These are phyloP conservation scores for Drosophila neonasuta DNA, from an alignment of 2,888 invertebrate species.

Conservation along the genomic window DNA sequence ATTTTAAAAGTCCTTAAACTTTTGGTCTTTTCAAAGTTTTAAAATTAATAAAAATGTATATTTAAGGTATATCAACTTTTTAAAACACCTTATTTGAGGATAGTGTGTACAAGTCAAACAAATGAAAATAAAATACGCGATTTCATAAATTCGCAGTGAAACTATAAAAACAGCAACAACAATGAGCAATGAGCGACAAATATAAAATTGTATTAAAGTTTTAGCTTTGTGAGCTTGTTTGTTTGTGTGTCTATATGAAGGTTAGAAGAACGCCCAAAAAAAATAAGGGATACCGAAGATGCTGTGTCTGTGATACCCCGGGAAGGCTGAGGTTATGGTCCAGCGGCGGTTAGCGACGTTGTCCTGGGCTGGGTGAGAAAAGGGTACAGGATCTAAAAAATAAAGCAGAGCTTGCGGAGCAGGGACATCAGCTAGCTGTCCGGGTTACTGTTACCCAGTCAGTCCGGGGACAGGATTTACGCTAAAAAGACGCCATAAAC, in stretches of 20 bases:
- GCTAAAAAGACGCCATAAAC: slow-evolving; percentile 78
- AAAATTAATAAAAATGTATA: no score
- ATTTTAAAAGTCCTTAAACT: no score
- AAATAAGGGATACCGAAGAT: slow-evolving; percentile 54
- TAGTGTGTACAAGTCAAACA: slow-evolving; percentile 18
- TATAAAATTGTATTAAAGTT: slow-evolving; percentile 38
- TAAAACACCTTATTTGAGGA: background rate
- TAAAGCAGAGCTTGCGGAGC: slow-evolving; percentile 8
- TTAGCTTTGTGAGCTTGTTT: background rate
- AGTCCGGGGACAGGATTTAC: slow-evolving; percentile 67
- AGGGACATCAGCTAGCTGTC: slow-evolving; percentile 9
- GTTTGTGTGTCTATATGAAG: background rate
- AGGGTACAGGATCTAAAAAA: slow-evolving; percentile 37
- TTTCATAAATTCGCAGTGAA: slow-evolving; percentile 9
- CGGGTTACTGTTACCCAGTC: slow-evolving; percentile 32
- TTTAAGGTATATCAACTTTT: no score
- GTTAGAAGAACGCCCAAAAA: slow-evolving; percentile 7
- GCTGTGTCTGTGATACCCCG: slow-evolving; percentile 29
- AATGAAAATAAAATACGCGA: slow-evolving; percentile 15
- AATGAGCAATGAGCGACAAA: slow-evolving; percentile 27
- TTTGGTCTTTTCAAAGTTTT: no score
- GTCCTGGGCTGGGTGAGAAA: slow-evolving; percentile 1
- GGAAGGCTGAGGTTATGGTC: slow-evolving; percentile 28
- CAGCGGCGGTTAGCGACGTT: slow-evolving; percentile 22
- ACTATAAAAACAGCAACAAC: background rate